A percentile compares a stretch with the other conserved stretches of the same genome.
phyloP scores from a whole-genome alignment of 2,113 vertebrate species.

The Oophaga pumilio region DNA sequence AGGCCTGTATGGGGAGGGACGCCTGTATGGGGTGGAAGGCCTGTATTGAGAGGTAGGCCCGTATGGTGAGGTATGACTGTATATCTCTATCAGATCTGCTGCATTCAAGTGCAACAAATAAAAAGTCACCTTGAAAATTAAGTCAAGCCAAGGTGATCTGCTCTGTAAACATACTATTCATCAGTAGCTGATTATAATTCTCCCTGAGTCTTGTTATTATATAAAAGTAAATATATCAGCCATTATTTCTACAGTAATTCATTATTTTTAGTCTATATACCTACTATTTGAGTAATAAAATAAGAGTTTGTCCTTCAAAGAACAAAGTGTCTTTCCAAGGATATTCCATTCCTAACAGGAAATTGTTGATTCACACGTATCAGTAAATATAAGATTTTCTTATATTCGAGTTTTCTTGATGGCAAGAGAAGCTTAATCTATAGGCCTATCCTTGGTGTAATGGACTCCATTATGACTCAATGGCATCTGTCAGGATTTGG shows the following conservation, averaged over 20 bases:
- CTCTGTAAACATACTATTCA: neutral
- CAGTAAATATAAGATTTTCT: neutral
- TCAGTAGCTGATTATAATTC: neutral
- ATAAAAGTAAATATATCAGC: neutral
- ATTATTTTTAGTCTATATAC: neutral
- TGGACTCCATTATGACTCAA: too few relatives aligned
- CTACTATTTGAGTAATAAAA: too few relatives aligned
- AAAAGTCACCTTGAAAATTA: neutral
- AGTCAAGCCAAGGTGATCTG: neutral
- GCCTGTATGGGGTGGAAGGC: too few relatives aligned
- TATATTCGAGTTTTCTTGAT: too few relatives aligned
- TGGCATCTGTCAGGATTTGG: too few relatives aligned
- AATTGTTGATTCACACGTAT: neutral
- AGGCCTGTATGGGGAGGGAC: too few relatives aligned
- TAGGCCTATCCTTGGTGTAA: too few relatives aligned
- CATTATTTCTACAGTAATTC: neutral
- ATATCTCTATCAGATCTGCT: neutral
- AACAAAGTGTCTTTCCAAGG: neutral
- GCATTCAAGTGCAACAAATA: neutral
- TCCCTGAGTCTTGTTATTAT: neutral
- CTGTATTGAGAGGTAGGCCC: too few relatives aligned
- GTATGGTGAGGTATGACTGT: neutral
- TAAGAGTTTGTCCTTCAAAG: neutral
- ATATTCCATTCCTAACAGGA: neutral
- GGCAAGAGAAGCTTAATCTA: too few relatives aligned